Percentiles rank a stretch among this genome's conserved stretches.
Conservation (phyloP, 2,888 invertebrate species). For the Strigamia crassipes region DNA sequence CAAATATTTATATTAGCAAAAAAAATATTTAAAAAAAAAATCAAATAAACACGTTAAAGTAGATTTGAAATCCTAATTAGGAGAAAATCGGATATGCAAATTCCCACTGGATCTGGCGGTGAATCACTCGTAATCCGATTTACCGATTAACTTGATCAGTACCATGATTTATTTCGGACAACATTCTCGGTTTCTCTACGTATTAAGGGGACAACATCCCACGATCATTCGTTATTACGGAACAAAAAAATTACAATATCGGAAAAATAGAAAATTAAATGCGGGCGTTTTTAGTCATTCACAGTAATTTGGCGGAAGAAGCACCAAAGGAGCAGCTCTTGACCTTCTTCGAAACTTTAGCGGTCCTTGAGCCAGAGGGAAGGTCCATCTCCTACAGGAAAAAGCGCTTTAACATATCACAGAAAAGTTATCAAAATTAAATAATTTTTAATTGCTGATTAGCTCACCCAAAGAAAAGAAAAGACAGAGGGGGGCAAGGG, state of each 20-base stretch:
- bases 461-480: neutral
- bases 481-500: neutral
- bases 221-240: neutral
- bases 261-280: neutral
- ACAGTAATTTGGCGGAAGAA: constrained; percentile 47
- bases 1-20: too few relatives aligned
- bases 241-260: neutral
- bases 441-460: too few relatives aligned
- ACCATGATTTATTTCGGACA: neutral
- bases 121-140: constrained; percentile 20
- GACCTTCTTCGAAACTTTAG: constrained; percentile 51
- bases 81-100: neutral
- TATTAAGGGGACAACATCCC: neutral
- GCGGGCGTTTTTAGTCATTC: neutral
- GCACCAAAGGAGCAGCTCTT: constrained; percentile 51
- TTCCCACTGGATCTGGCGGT: too few relatives aligned
- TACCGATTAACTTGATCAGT: neutral
- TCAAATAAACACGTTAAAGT: neutral
- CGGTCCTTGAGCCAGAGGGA: constrained; percentile 47
- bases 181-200: neutral
- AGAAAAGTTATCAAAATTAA: too few relatives aligned
- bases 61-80: neutral
- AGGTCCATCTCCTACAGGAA: constrained; percentile 50
- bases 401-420: constrained; percentile 12
- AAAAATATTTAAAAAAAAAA: too few relatives aligned